phyloP scores from a whole-genome alignment of 2,888 invertebrate genomes.

The Monochamus alternatus region DNA sequence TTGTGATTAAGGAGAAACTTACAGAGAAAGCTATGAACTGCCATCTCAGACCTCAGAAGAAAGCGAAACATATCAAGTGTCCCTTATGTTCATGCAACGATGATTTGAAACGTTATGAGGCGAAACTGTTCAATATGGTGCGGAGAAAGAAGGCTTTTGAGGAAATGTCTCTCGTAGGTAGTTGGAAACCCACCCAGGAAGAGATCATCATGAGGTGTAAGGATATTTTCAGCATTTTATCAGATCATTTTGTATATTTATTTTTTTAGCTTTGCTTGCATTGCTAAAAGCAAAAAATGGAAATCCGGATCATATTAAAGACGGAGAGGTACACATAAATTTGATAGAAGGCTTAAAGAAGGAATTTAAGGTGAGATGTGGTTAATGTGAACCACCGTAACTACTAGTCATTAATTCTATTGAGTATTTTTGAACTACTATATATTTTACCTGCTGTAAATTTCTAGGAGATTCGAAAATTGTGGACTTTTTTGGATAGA shows the following conservation, averaged over 20 bases:
- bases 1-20: conserved; percentile 62
- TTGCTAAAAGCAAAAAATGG: conserved; percentile 69
- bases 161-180: conserved; percentile 74
- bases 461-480: too few species aligned
- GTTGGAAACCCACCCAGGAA: conserved; percentile 77
- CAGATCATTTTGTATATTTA: neutral
- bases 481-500: conserved; percentile 68
- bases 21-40: conserved; percentile 74
- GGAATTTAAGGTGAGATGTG: conserved; percentile 74
- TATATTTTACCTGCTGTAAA: neutral
- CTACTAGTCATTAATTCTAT: neutral
- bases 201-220: conserved; percentile 75
- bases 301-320: conserved; percentile 66
- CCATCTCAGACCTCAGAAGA: conserved; percentile 71
- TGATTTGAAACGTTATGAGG: conserved; percentile 72
- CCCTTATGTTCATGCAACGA: conserved; percentile 70
- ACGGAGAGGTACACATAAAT: conserved; percentile 73
- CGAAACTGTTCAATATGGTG: conserved; percentile 74
- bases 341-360: conserved; percentile 77
- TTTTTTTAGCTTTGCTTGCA: conserved; percentile 67
- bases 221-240: neutral
- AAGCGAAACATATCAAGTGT: conserved; percentile 63
- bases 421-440: neutral
- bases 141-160: conserved; percentile 69
- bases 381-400: neutral